Evolutionary conservation across 37 sponge, comb jelly and placozoan genomes (phyloP), one percentile per base, ranked within the genome.

Genomic region (Crambe crambe): DNA sequence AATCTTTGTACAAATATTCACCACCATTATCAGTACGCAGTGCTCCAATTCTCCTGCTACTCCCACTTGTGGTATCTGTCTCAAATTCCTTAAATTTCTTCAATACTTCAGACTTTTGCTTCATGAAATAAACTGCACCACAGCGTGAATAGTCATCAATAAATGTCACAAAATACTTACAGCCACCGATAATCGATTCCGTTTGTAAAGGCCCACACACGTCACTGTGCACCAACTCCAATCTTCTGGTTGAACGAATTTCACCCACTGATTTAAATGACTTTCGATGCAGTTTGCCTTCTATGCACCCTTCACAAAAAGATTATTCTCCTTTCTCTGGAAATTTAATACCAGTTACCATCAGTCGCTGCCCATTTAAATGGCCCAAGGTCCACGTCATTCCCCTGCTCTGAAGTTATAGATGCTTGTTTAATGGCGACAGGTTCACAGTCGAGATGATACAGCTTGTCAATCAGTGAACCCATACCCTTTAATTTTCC

Each of bases 71-170:
- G 6, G 41, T 64, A 51, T 15, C 26, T 54, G 79, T 83, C 76
- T 88, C 89, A 77, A 88, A 88, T 77, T 88, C 89, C 63, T 83
- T 83, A 58, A 82, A 77, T 59, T 83, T 88, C 25, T 72, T 79
- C 29, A 77, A 31, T n/a, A 77, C 89, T 71, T 83, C 78, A 30
- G 78, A 77, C 56, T 87, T 87, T 10, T 76, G 32, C 25, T 41
- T 75, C 47, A 87, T 57, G 42, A 83, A 88, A 61, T 82, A 83
- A 17, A 88, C 79, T 39, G 66, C 69, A 56, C 78, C 76, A 72
- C 79, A 88, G 62, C 84, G 34, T 26, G 89, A 83, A 47, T 72
- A 88, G 59, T 88, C 89, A 72, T 78, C 89, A 41, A 88, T 88
- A 37, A 77, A 82, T 18, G 89, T 78, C 15, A 88, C 83, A 77